Conservation (phyloP, 2,888 invertebrate genomes). For the Ophion slaviceki region DNA sequence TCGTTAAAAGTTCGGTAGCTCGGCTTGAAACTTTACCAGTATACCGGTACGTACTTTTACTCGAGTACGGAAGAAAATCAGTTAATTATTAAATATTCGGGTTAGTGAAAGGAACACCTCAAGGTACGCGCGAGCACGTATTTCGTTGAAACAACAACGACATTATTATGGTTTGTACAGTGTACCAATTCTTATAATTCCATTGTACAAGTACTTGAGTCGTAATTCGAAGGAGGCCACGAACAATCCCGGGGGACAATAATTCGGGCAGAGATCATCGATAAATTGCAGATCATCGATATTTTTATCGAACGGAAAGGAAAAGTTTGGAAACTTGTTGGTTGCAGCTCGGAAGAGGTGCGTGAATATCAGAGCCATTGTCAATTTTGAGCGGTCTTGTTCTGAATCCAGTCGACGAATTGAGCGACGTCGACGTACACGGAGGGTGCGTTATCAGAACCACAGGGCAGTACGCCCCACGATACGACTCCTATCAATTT, state of each 20-base stretch:
- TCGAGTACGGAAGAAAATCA: too few species aligned
- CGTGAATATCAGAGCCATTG: neutral
- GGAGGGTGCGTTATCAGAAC: conserved; percentile 81
- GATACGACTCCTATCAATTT: conserved; percentile 87
- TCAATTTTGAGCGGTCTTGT: neutral
- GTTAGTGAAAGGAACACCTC: too few species aligned
- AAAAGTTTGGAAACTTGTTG: neutral
- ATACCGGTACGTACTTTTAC: too few species aligned
- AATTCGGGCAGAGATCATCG: neutral
- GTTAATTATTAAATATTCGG: too few species aligned
- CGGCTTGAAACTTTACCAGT: too few species aligned
- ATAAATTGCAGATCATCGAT: neutral
- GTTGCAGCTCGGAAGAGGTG: neutral
- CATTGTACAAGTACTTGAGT: neutral
- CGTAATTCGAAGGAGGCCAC: neutral
- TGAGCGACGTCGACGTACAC: conserved; percentile 83
- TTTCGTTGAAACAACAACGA: neutral
- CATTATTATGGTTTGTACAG: neutral
- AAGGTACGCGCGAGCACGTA: neutral
- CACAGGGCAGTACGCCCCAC: conserved; percentile 84
- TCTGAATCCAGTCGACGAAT: conserved; percentile 81
- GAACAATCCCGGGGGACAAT: neutral
- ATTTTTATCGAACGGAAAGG: neutral
- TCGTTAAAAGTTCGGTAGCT: too few species aligned
- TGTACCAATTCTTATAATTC: neutral